phyloP scores from a whole-genome alignment of 2,888 invertebrate genomes.

The Smittia aterrima region DNA sequence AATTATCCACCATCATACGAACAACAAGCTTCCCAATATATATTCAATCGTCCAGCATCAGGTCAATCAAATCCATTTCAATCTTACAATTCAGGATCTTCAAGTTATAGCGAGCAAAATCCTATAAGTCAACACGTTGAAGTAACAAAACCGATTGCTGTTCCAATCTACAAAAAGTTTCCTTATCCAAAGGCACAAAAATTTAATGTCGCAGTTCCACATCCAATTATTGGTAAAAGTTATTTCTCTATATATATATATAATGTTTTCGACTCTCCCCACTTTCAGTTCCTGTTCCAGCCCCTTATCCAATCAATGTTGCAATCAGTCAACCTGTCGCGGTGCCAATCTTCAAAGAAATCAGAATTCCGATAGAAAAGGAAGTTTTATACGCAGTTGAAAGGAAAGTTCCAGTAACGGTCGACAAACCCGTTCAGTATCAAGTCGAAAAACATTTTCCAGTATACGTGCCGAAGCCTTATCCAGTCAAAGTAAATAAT shows the following conservation, averaged over 20 bases:
- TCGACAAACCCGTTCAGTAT: slow-evolving; percentile 17
- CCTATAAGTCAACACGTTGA: slow-evolving; percentile 57
- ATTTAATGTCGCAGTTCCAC: slow-evolving; percentile 56
- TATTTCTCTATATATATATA: too few relatives aligned
- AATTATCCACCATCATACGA: slow-evolving; percentile 16
- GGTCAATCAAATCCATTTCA: neutral
- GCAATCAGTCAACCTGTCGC: slow-evolving; percentile 58
- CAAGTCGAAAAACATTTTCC: slow-evolving; percentile 29
- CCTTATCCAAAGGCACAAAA: neutral
- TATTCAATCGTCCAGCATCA: too few relatives aligned
- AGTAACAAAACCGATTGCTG: slow-evolving; percentile 56
- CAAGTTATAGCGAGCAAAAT: slow-evolving; percentile 13
- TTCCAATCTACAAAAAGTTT: slow-evolving; percentile 34
- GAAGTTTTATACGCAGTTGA: slow-evolving; percentile 61
- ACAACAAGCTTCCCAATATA: neutral
- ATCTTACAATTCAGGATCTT: neutral
- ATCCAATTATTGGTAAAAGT: slow-evolving; percentile 57
- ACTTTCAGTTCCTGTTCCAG: slow-evolving; percentile 53
- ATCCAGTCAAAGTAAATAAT: slow-evolving; percentile 7
- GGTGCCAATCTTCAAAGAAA: slow-evolving; percentile 58
- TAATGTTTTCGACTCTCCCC: too few relatives aligned
- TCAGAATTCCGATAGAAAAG: slow-evolving; percentile 59
- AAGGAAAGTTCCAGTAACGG: slow-evolving; percentile 53
- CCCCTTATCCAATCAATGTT: slow-evolving; percentile 57
- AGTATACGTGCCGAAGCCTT: slow-evolving; percentile 4